A percentile compares a stretch with the other conserved stretches of the same genome.
These are phyloP conservation scores for Pangasius mekongensis DNA, from an alignment of 2,797 vertebrate species.

Conservation along the genomic window DNA sequence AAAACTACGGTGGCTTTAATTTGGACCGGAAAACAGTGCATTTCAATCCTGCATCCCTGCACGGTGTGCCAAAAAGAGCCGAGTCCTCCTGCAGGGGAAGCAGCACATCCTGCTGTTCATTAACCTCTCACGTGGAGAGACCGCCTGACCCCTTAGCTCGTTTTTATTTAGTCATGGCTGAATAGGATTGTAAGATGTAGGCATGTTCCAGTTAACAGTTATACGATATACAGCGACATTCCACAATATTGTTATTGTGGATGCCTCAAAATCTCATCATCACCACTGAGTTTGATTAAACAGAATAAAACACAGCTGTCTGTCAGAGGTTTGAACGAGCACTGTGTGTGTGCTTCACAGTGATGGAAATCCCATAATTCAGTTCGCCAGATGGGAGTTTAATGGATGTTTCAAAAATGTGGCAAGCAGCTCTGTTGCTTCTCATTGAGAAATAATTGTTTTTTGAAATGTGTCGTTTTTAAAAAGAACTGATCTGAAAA, in stretches of 20 bases:
- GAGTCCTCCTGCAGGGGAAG: conserved; percentile 61
- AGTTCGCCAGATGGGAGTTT: conserved; percentile 24
- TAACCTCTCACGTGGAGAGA: conserved; percentile 62
- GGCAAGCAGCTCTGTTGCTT: not conserved
- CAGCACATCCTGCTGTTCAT: conserved; percentile 62
- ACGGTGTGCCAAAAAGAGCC: conserved; percentile 2
- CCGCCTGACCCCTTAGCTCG: conserved; percentile 49
- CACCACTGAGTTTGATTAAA: conserved; percentile 58
- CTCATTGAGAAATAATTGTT: conserved; percentile 8
- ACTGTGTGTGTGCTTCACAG: not conserved
- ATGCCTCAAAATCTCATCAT: not conserved
- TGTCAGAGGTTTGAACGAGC: conserved; percentile 54
- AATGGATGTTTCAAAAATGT: conserved; percentile 18
- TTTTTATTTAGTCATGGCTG: conserved; percentile 48
- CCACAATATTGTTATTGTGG: not conserved
- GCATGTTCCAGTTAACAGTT: not conserved
- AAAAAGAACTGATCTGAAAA: not conserved
- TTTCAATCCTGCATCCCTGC: conserved; percentile 1
- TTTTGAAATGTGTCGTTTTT: not conserved
- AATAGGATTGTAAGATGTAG: not conserved
- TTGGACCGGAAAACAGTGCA: not conserved
- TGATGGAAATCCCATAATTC: conserved; percentile 29
- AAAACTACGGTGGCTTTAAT: not conserved
- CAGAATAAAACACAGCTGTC: conserved; percentile 30
- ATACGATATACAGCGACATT: not conserved